Conservation (phyloP, 2,113 vertebrate genomes). For the Casuarius casuarius region DNA sequence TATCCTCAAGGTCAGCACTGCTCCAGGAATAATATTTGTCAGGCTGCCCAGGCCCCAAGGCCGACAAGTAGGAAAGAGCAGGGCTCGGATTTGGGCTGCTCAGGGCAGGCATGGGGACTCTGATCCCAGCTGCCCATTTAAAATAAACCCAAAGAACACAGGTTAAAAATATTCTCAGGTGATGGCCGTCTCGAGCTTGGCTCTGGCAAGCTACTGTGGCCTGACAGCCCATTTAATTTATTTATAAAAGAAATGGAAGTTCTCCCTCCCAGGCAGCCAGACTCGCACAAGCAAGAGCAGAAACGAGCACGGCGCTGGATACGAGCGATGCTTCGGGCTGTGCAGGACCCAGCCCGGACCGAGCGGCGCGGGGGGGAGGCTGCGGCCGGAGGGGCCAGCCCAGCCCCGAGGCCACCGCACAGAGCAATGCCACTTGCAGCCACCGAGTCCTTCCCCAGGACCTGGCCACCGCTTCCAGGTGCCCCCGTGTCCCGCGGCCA, state of each 20-base stretch:
- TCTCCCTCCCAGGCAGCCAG: not conserved
- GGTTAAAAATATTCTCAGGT: not conserved
- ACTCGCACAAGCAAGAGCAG: not conserved
- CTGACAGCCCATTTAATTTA: not conserved
- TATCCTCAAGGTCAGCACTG: not conserved
- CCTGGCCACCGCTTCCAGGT: accelerated
- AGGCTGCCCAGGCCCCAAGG: not conserved
- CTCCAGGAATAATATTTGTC: not conserved
- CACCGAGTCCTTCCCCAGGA: accelerated
- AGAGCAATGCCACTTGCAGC: accelerated
- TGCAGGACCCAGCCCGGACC: not conserved
- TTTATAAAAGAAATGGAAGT: not conserved
- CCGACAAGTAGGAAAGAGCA: not conserved
- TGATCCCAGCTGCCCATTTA: not conserved
- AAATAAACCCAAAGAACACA: not conserved
- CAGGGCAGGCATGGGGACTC: not conserved
- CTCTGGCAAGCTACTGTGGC: not conserved
- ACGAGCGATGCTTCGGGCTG: not conserved
- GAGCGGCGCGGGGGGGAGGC: accelerated
- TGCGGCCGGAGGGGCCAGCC: too few species aligned
- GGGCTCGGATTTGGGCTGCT: not conserved
- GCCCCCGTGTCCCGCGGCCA: not conserved
- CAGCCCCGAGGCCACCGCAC: too few species aligned
- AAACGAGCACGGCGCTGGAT: not conserved
- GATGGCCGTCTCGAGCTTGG: not conserved